A percentile compares a stretch with the other conserved stretches of the same genome.
phyloP scores from a whole-genome alignment of 2,888 invertebrate genomes.

The Gasteruption jaculator region DNA sequence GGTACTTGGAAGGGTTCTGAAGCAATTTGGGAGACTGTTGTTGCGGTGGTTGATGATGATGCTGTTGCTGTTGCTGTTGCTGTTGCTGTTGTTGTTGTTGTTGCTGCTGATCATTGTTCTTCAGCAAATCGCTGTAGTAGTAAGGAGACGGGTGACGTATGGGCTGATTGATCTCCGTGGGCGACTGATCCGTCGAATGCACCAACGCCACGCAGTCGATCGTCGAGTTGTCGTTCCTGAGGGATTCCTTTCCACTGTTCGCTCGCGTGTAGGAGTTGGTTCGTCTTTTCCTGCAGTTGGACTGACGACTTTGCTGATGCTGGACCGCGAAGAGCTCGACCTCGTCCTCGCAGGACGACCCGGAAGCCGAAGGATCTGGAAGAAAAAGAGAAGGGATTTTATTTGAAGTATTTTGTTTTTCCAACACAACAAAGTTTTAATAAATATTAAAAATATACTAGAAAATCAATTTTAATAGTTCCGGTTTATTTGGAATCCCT shows the following conservation, averaged over 20 bases:
- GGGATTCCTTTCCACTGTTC: slow-evolving; percentile 10
- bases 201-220: slow-evolving; percentile 42
- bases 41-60: slow-evolving; percentile 2
- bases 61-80: slow-evolving; percentile 8
- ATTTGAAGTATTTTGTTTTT: too few relatives aligned
- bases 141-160: slow-evolving; percentile 74
- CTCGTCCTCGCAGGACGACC: slow-evolving; percentile 43
- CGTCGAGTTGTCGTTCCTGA: slow-evolving; percentile 27
- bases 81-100: slow-evolving; percentile 47
- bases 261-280: slow-evolving; percentile 15
- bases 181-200: slow-evolving; percentile 50
- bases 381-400: slow-evolving; percentile 10
- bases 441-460: too few relatives aligned
- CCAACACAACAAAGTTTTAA: too few relatives aligned
- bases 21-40: too few relatives aligned
- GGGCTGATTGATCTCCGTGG: slow-evolving; percentile 57
- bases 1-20: slow-evolving; percentile 54
- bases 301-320: too few relatives aligned
- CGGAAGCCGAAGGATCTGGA: slow-evolving; percentile 45
- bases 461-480: too few relatives aligned
- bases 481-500: too few relatives aligned
- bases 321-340: slow-evolving; percentile 27
- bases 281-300: slow-evolving; percentile 35
- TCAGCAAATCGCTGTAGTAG: slow-evolving; percentile 76
- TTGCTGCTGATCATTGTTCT: slow-evolving; percentile 52